Evolutionary conservation across 2,888 invertebrate species (phyloP).

Genomic region (Leucania comma): DNA sequence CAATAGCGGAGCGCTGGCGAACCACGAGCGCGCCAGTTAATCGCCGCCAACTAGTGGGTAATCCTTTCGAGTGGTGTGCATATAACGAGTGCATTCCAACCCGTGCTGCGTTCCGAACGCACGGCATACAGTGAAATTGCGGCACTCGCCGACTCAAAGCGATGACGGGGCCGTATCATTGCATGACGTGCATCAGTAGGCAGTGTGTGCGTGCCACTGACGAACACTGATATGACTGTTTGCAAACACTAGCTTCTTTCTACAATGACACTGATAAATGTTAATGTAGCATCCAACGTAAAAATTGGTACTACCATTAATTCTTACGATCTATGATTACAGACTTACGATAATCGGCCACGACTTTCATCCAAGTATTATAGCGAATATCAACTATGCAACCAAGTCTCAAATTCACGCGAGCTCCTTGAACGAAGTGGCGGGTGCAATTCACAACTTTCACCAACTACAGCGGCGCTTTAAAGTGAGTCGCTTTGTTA

Average conservation of each 20-base stretch:
- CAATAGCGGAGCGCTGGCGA: conserved; percentile 77
- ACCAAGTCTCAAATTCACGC: conserved; percentile 56
- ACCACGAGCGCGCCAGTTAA: conserved; percentile 84
- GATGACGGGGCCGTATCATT: conserved; percentile 84
- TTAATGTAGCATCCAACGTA: conserved; percentile 30
- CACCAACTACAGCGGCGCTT: conserved; percentile 53
- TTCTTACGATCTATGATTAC: conserved; percentile 35
- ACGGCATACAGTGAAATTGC: conserved; percentile 81
- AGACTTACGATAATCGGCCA: conserved; percentile 44
- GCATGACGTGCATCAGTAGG: conserved; percentile 78
- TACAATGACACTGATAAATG: conserved; percentile 43
- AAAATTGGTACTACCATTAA: conserved; percentile 35
- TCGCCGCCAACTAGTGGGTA: conserved; percentile 87
- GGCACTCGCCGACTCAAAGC: conserved; percentile 83
- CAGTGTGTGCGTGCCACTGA: conserved; percentile 63
- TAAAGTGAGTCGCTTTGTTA: conserved; percentile 56
- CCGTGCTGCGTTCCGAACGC: conserved; percentile 74
- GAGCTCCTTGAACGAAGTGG: conserved; percentile 61
- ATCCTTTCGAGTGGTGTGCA: conserved; percentile 88
- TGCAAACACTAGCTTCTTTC: conserved; percentile 51
- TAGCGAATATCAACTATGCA: conserved; percentile 56
- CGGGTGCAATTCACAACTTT: conserved; percentile 67
- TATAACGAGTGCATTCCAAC: conserved; percentile 85
- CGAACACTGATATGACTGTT: conserved; percentile 58
- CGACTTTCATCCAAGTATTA: conserved; percentile 56